Evolutionary conservation across 2,888 invertebrate species (phyloP).

Genomic region (Stenodema calcarata): DNA sequence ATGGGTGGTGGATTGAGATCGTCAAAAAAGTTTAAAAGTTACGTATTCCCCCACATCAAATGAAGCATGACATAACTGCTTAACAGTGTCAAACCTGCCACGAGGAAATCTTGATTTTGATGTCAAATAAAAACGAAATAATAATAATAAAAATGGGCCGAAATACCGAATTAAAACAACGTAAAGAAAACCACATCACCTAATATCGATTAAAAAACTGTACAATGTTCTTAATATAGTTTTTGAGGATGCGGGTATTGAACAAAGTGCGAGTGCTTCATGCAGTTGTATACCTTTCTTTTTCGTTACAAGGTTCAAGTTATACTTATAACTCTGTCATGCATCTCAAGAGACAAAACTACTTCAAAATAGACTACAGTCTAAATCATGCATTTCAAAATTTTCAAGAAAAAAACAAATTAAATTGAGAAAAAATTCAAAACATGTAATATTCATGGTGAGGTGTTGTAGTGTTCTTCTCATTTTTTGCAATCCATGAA

Average conservation of each 20-base stretch:
- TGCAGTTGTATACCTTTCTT: neutral
- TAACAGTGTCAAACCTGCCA: too few species aligned
- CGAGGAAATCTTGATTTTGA: too few species aligned
- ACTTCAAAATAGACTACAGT: neutral
- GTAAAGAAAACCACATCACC: neutral
- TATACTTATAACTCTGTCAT: neutral
- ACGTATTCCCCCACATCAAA: too few species aligned
- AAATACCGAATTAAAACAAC: neutral
- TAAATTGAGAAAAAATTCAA: neutral
- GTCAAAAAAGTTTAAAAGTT: too few species aligned
- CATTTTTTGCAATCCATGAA: constrained; percentile 1
- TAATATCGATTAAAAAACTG: neutral
- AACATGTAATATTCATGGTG: neutral
- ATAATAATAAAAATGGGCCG: neutral
- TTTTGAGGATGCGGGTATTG: neutral
- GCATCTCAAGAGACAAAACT: neutral
- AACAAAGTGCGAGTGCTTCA: constrained; percentile 10
- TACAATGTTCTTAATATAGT: neutral
- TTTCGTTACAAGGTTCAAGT: neutral
- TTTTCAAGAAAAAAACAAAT: neutral
- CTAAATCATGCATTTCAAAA: neutral
- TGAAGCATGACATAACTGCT: too few species aligned
- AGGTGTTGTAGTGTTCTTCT: constrained; percentile 37
- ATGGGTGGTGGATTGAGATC: too few species aligned
- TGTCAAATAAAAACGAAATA: too few species aligned